Percentiles rank a stretch among this genome's conserved stretches.
Conservation (phyloP, 2,113 vertebrate genomes). For the Cyrtonyx montezumae region DNA sequence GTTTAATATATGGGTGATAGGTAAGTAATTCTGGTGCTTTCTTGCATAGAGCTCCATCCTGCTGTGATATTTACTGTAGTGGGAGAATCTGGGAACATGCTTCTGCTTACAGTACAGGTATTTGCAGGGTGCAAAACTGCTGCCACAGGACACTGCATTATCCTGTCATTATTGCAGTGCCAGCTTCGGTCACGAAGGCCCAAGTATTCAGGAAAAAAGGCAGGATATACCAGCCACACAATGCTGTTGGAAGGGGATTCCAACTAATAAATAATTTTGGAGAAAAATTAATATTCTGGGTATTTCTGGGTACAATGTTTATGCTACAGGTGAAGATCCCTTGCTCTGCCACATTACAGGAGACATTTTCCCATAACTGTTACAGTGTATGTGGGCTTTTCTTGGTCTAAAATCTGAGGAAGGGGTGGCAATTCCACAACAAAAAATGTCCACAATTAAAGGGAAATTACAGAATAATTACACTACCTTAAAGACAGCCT, state of each 20-base stretch:
- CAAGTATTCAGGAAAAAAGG: not conserved
- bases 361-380: not conserved
- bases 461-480: not conserved
- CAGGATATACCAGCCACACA: not conserved
- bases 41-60: not conserved
- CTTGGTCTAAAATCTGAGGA: not conserved
- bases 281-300: not conserved
- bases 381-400: not conserved
- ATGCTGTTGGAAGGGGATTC: not conserved
- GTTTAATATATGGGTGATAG: not conserved
- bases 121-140: not conserved
- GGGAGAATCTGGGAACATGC: not conserved
- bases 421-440: not conserved
- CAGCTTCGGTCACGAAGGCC: not conserved
- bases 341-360: not conserved
- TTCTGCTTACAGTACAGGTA: not conserved
- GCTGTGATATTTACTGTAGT: not conserved
- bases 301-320: not conserved
- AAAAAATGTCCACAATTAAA: not conserved
- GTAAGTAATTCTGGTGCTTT: not conserved
- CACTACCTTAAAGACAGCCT: not conserved
- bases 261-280: not conserved
- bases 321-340: not conserved
- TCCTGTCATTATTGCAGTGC: too few relatives aligned
- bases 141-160: not conserved